Conservation (phyloP, 2,888 invertebrate species). For the Meandrusa payeni region DNA sequence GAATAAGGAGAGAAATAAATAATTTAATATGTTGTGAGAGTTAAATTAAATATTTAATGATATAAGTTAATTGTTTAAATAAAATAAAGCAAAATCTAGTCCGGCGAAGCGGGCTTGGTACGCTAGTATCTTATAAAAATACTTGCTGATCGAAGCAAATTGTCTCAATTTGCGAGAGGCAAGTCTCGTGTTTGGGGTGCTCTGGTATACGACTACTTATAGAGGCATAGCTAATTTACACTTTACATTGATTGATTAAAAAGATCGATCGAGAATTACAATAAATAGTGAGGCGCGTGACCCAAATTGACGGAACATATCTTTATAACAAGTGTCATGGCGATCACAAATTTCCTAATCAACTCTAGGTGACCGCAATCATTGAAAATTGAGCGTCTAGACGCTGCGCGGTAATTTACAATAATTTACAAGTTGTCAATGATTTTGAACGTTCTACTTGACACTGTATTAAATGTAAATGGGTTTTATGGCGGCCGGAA, state of each 20-base stretch:
- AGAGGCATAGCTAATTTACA: constrained; percentile 3
- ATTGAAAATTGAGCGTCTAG: constrained; percentile 64
- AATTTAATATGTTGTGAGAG: no score
- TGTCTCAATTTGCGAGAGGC: no score
- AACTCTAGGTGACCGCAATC: constrained; percentile 52
- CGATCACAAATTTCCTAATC: constrained; percentile 43
- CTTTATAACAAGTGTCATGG: constrained; percentile 35
- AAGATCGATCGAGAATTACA: constrained; percentile 33
- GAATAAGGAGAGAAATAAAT: no score
- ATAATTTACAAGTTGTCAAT: constrained; percentile 47
- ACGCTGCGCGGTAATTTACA: constrained; percentile 52
- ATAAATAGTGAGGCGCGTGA: constrained; percentile 39
- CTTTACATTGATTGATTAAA: constrained; percentile 7
- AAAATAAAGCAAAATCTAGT: no score
- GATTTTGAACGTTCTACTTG: constrained; percentile 33
- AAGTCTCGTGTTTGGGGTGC: no score
- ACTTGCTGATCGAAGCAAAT: no score
- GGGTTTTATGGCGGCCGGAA: constrained; percentile 1
- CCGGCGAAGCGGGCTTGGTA: no score
- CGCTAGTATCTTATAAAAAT: no score
- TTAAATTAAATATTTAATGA: no score
- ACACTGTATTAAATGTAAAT: constrained; percentile 26
- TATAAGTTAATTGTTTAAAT: no score
- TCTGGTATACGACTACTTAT: no score
- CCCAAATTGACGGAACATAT: constrained; percentile 46